phyloP scores from a whole-genome alignment of 2,888 invertebrate species.

The Fragum whitleyi region DNA sequence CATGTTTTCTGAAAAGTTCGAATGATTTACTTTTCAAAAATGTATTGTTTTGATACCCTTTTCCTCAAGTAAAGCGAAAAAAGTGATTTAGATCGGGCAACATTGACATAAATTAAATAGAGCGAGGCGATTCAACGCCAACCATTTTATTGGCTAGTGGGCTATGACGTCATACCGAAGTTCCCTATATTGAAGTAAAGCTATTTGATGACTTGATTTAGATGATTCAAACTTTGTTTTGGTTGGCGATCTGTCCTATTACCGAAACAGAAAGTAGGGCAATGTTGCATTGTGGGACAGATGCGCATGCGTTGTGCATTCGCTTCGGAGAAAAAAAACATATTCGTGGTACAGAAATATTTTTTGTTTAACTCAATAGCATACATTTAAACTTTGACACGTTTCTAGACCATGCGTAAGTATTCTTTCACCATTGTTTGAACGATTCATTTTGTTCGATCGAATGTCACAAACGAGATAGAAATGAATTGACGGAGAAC shows the following conservation, averaged over 20 bases:
- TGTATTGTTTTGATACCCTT: too few species aligned
- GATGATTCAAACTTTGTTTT: neutral
- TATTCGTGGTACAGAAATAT: conserved; percentile 7
- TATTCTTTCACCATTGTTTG: neutral
- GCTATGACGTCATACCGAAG: too few species aligned
- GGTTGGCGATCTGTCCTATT: neutral
- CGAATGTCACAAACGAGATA: neutral
- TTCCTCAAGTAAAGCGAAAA: too few species aligned
- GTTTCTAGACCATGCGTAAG: neutral
- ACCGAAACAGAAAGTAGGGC: conserved; percentile 46
- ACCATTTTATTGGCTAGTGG: too few species aligned
- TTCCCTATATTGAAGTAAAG: too few species aligned
- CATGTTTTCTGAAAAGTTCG: neutral
- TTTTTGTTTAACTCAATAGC: neutral
- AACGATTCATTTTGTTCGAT: neutral
- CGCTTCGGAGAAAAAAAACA: conserved; percentile 4
- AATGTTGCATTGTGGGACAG: conserved; percentile 54
- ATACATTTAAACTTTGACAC: neutral
- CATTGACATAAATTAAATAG: too few species aligned
- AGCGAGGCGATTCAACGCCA: too few species aligned
- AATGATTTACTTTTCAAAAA: too few species aligned
- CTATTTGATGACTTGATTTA: too few species aligned
- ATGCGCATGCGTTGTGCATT: conserved; percentile 46
- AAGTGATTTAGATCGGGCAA: too few species aligned
- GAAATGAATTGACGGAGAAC: neutral